Conservation (phyloP, 2,888 invertebrate genomes). For the Cosmopolites sordidus region DNA sequence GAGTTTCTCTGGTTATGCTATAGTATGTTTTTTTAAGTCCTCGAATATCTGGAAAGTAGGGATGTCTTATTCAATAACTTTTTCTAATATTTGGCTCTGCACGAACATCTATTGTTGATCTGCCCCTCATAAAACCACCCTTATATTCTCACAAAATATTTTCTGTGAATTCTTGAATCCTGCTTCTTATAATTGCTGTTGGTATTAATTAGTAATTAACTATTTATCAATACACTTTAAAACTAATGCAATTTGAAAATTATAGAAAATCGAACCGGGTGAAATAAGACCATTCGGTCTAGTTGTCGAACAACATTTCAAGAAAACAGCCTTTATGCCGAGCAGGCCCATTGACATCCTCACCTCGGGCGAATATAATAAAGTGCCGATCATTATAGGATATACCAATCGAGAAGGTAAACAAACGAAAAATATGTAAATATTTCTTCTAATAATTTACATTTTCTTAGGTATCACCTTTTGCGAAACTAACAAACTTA, state of each 20-base stretch:
- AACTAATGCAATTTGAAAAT: neutral
- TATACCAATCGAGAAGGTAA: slow-evolving; percentile 39
- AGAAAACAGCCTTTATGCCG: slow-evolving; percentile 35
- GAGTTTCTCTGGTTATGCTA: too few species aligned
- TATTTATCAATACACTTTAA: too few species aligned
- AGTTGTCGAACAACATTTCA: slow-evolving; percentile 30
- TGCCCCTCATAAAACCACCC: too few species aligned
- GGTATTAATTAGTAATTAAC: too few species aligned
- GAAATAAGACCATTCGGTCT: slow-evolving; percentile 24
- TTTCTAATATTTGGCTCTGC: too few species aligned
- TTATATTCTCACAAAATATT: too few species aligned
- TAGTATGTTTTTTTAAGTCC: too few species aligned
- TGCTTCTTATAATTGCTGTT: too few species aligned
- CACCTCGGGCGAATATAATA: slow-evolving; percentile 37
- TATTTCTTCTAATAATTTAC: neutral
- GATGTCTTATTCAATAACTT: too few species aligned
- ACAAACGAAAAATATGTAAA: neutral
- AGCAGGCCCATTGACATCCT: slow-evolving; percentile 38
- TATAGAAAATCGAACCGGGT: slow-evolving; percentile 7
- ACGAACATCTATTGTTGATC: too few species aligned
- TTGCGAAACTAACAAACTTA: slow-evolving; percentile 3
- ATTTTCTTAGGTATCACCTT: slow-evolving; percentile 15
- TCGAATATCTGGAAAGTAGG: too few species aligned
- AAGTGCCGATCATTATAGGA: slow-evolving; percentile 43
- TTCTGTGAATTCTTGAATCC: too few species aligned